Evolutionary conservation across 2,888 invertebrate species (phyloP), one percentile per base, ranked within the genome.

Genomic region (Panzeria rudis): DNA sequence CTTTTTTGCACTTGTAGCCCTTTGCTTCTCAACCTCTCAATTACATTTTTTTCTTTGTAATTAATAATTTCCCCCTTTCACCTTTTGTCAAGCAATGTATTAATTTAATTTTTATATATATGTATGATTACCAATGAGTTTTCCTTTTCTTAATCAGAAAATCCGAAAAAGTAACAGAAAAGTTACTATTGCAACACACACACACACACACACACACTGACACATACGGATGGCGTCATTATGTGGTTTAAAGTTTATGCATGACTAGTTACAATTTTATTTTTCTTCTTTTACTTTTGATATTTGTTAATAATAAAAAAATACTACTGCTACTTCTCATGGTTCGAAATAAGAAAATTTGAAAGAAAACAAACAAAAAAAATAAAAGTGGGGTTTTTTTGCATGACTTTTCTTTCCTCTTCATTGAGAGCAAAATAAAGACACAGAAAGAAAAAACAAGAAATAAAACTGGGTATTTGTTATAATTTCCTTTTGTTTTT

Each of bases 191-290:
- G 81, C 84, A 84, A 78, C 81, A 81, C 81, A 35, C 44, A 9
- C 15, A 50, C 9, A 20, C 47, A 20, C 17, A 47, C 47, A 76
- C 75, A 76, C 75, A 61, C 56, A 29, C 5, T n/a, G n/a, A 17
- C 25, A 41, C 69, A 69, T 50, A 41, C 69, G 62, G 77, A 81
- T 84, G 84, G 50, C 84, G 81, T 84, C 84, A 84, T 84, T 73
- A 81, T 84, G 77, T 77, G 84, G 81, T 81, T 85, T 85, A 77
- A 85, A 85, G 77, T 81, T 84, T 78, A 69, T 85, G 81, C 81
- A 81, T 81, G 81, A 85, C 84, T 78, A 81, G 84, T 71, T 76
- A 77, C 41, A 71, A 52, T 68, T 56, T 71, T 35, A 29, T 56
- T 23, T 52, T 38, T 56, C n/a, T 44, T 71, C 20, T 38, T 66